Conservation (phyloP, 2,888 invertebrate genomes). For the Drosophila prostipennis region DNA sequence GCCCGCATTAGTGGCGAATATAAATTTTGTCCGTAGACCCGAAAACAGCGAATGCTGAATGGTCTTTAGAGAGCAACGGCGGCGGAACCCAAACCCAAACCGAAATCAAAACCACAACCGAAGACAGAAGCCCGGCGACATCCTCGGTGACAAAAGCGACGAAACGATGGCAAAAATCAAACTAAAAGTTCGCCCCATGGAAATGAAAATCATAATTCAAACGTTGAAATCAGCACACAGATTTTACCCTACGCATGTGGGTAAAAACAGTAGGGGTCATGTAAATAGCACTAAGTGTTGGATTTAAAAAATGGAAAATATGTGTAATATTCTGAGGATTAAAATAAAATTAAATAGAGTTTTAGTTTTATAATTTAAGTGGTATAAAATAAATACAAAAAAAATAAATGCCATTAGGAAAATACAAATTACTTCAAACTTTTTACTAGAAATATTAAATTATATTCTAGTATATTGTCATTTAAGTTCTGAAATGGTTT, state of each 20-base stretch:
- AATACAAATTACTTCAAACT: no score
- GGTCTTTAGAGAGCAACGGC: background rate
- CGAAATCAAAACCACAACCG: slow-evolving; percentile 21
- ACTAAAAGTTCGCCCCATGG: slow-evolving; percentile 74
- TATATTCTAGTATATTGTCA: no score
- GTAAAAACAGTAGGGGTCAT: slow-evolving; percentile 2
- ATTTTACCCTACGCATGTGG: slow-evolving; percentile 47
- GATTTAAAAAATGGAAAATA: no score
- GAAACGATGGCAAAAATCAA: slow-evolving; percentile 73
- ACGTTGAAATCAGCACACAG: slow-evolving; percentile 70
- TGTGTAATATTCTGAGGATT: no score
- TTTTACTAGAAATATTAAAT: no score
- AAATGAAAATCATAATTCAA: slow-evolving; percentile 78
- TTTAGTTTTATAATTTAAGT: no score
- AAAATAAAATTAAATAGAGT: background rate
- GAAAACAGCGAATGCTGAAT: slow-evolving; percentile 34
- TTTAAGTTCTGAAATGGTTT: no score
- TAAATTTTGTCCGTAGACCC: slow-evolving; percentile 68
- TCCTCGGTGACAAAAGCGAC: slow-evolving; percentile 60
- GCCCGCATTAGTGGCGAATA: slow-evolving; percentile 75
- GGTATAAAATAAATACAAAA: no score
- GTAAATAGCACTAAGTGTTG: background rate
- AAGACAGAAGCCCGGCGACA: slow-evolving; percentile 27
- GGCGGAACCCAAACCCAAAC: slow-evolving; percentile 12
- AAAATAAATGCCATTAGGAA: no score